Evolutionary conservation across 2,888 invertebrate genomes (phyloP).

Genomic region (Drosophila mercatorum): DNA sequence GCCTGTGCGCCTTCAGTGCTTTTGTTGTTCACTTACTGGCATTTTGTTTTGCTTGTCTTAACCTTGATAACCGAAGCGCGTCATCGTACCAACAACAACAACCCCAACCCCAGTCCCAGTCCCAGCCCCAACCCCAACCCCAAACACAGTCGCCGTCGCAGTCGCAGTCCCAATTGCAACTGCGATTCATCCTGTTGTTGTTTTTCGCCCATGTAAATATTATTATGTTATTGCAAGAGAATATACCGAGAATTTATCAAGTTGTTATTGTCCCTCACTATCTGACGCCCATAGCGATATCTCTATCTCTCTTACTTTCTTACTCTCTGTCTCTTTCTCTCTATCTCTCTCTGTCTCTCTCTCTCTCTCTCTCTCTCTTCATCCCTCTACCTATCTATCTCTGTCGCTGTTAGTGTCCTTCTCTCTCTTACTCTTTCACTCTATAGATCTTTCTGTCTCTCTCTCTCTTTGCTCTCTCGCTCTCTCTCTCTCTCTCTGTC

Average conservation of each 20-base stretch:
- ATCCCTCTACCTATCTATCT: too few relatives aligned
- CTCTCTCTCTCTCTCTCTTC: neutral
- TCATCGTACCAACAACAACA: constrained; percentile 25
- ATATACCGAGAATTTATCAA: constrained; percentile 26
- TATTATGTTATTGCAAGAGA: constrained; percentile 32
- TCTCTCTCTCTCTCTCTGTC: neutral
- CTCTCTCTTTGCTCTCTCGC: neutral
- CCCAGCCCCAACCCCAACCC: neutral
- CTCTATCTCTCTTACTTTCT: neutral
- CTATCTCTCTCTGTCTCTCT: neutral
- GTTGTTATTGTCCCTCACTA: constrained; percentile 19
- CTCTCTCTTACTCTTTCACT: neutral
- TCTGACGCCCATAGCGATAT: neutral
- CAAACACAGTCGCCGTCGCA: neutral
- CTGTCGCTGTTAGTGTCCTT: neutral
- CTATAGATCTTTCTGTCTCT: neutral
- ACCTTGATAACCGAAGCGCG: constrained; percentile 62
- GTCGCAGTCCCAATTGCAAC: neutral
- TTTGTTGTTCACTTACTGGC: constrained; percentile 42
- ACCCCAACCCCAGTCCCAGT: neutral
- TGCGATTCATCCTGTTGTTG: constrained; percentile 39
- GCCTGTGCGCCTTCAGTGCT: constrained; percentile 20
- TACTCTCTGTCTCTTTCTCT: neutral
- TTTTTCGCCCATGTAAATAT: constrained; percentile 37
- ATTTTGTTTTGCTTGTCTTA: constrained; percentile 51